Conservation (phyloP, 2,888 invertebrate genomes). For the Apamea sordens region DNA sequence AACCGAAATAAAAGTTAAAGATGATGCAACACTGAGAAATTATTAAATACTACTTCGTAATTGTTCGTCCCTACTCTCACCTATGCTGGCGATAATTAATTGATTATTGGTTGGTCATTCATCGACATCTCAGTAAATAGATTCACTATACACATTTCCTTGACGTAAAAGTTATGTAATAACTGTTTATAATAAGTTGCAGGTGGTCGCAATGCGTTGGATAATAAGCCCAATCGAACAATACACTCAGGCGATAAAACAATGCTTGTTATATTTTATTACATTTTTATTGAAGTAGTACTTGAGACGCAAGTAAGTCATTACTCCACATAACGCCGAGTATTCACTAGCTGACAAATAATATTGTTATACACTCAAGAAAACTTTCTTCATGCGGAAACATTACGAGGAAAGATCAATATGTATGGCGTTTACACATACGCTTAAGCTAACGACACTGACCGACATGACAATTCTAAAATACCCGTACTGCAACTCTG, state of each 20-base stretch:
- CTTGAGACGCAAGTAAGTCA: conserved; percentile 1
- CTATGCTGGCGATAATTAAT: neutral
- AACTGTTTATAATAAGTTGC: neutral
- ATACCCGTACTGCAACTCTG: conserved; percentile 7
- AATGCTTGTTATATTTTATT: conserved; percentile 3
- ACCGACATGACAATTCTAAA: neutral
- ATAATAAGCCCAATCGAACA: conserved; percentile 6
- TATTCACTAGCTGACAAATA: neutral
- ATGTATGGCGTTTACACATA: conserved; percentile 2
- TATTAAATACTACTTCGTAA: neutral
- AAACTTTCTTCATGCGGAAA: conserved; percentile 20
- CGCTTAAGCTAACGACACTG: neutral
- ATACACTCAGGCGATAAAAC: conserved; percentile 10
- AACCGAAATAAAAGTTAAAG: neutral
- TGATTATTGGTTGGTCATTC: neutral
- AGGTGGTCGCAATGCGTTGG: neutral
- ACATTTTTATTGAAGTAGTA: conserved; percentile 11
- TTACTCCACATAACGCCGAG: neutral
- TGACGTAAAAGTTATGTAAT: neutral
- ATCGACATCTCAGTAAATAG: neutral
- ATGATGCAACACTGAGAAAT: neutral
- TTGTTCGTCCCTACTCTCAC: neutral
- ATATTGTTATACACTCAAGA: conserved; percentile 3
- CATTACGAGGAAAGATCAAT: conserved; percentile 4
- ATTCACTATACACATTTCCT: neutral